Base-by-base conservation (phyloP, 2,888 invertebrate genomes). In the Cacoxenus indagator region DNA sequence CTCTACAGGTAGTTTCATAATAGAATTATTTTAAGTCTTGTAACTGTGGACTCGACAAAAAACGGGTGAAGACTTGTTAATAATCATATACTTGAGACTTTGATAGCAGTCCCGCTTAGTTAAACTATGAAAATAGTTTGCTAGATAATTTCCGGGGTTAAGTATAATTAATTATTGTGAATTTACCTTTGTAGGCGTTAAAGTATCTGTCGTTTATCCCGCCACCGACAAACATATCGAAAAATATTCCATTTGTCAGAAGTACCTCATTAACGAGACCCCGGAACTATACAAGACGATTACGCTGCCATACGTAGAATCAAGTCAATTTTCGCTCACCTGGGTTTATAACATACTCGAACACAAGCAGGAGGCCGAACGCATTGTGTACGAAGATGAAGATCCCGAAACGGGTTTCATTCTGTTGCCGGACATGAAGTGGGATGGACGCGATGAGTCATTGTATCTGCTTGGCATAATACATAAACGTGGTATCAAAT, bases 311-410 rank as follows among this genome's bases (percentile, higher is more conserved):
- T 91, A 93, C 87, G 89, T 99, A 65, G 89, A 91, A 51, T 90
- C 91, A 57, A 92, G 92, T 70, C 92, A 94, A 78, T 94, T 96
- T 77, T 93, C 92, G 82, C 89, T 96, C 68, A 92, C 96, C 96
- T 99, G 99, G 99, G 95, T 99, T 0, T 95, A 96, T 87, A 99
- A 99, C 87, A 96, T 99, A 72, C 87, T 99, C 65, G 95, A 96
- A 67, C 96, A 96, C 82, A 96, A 95, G 86, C 92, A 93, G 59
- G 99, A 99, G 89, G 89, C 90, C 1, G 98, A 99, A 26, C 91
- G 96, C 73, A 93, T 99, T 61, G 90, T 97, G 5, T 94, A 92
- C 85, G 95, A 96, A 86, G 95, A 96, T 87, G 79, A 90, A 4
- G 90, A 91, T 77, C 91, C 93, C 1, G 91, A 91, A 55, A 92